Evolutionary conservation across 2,113 vertebrate species (phyloP).

Genomic region (Gulo gulo): DNA sequence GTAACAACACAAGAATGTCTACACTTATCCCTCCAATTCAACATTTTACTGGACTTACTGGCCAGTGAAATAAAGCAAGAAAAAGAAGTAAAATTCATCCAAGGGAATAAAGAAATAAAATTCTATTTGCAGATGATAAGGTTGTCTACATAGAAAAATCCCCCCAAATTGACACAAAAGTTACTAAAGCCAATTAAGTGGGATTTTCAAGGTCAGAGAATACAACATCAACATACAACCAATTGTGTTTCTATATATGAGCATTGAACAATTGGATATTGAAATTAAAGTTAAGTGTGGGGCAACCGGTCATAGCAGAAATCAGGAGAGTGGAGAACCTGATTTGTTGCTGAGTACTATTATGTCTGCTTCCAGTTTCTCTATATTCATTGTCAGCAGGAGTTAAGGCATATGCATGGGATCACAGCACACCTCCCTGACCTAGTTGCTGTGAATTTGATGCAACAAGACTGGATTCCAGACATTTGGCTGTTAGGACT

Average conservation of each 20-base stretch:
- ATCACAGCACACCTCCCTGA: background rate
- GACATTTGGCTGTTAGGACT: background rate
- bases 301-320: background rate
- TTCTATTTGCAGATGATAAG: background rate
- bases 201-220: background rate
- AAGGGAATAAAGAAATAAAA: background rate
- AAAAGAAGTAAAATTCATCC: background rate
- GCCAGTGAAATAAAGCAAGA: background rate
- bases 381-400: background rate
- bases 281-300: background rate
- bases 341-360: background rate
- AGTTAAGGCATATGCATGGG: background rate
- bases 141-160: background rate
- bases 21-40: background rate
- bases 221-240: too few relatives aligned
- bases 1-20: background rate
- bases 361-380: background rate
- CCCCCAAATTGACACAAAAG: background rate
- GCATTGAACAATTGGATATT: background rate
- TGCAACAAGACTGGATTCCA: background rate
- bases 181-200: background rate
- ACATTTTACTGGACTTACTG: background rate
- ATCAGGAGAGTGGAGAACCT: background rate
- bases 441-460: background rate
- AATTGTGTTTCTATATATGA: background rate